A percentile compares a stretch with the other conserved stretches of the same genome.
phyloP scores from a whole-genome alignment of 2,797 vertebrate genomes.

The Mastacembelus armatus region DNA sequence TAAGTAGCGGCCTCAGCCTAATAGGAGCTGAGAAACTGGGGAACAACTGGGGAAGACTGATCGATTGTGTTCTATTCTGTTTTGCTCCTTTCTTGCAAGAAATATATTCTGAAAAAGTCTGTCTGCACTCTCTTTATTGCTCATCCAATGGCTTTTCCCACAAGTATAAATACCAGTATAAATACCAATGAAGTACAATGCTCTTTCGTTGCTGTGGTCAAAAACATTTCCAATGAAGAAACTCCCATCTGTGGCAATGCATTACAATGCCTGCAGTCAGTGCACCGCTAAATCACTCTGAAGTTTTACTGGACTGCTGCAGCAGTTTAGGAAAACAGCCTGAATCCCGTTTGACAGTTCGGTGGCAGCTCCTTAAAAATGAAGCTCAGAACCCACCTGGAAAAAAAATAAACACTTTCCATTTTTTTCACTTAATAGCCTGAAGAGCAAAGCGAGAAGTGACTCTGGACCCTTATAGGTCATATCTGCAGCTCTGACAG shows the following conservation, averaged over 20 bases:
- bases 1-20: too few species aligned
- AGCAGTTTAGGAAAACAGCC: slow-evolving; percentile 18
- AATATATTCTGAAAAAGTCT: too few species aligned
- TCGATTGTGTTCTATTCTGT: too few species aligned
- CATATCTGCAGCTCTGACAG: slow-evolving; percentile 18
- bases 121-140: too few species aligned
- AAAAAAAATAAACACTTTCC: neutral
- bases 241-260: neutral
- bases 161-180: too few species aligned
- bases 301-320: slow-evolving; percentile 31
- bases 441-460: slow-evolving; percentile 18
- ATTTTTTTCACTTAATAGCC: slow-evolving; percentile 22
- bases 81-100: too few species aligned
- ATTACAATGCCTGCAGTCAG: neutral
- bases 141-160: too few species aligned
- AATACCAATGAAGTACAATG: too few species aligned
- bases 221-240: neutral
- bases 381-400: neutral
- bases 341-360: slow-evolving; percentile 46
- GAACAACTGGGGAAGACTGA: too few species aligned
- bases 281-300: slow-evolving; percentile 13
- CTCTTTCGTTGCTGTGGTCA: neutral
- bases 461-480: slow-evolving; percentile 20
- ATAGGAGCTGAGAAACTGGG: too few species aligned
- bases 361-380: slow-evolving; percentile 25